A percentile compares a stretch with the other conserved stretches of the same genome.
Conservation (phyloP, 2,113 vertebrate species). For the Podocnemis expansa region DNA sequence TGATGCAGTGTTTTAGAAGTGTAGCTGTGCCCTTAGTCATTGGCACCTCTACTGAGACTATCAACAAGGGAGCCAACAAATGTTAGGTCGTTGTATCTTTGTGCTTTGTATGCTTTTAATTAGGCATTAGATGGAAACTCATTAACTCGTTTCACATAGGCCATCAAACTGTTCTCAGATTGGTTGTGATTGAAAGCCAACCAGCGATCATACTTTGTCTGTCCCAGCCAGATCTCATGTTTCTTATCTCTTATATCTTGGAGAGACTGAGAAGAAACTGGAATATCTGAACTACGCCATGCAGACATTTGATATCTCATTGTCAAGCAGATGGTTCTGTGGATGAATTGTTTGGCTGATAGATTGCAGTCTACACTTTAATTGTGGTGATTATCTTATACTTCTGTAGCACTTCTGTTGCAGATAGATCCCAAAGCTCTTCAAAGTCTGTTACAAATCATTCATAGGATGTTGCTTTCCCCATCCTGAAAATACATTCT, state of each 20-base stretch:
- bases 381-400: fast-evolving
- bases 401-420: fast-evolving
- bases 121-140: not conserved
- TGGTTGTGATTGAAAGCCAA: fast-evolving
- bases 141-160: fast-evolving
- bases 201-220: not conserved
- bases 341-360: not conserved
- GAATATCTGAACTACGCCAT: fast-evolving
- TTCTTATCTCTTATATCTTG: not conserved
- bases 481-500: fast-evolving
- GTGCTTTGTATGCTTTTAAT: not conserved
- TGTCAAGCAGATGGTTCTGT: not conserved
- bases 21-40: too few species aligned
- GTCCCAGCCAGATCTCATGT: fast-evolving
- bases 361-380: not conserved
- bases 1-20: not conserved
- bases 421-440: fast-evolving
- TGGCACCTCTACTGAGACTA: not conserved
- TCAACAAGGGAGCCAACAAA: fast-evolving
- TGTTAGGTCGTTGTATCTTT: not conserved
- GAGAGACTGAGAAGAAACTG: fast-evolving
- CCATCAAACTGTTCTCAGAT: fast-evolving
- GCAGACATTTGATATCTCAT: fast-evolving
- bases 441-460: fast-evolving
- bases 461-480: not conserved